These are phyloP conservation scores for Entosphenus tridentatus DNA, from an alignment of 2,113 vertebrate species.

Conservation along the genomic window DNA sequence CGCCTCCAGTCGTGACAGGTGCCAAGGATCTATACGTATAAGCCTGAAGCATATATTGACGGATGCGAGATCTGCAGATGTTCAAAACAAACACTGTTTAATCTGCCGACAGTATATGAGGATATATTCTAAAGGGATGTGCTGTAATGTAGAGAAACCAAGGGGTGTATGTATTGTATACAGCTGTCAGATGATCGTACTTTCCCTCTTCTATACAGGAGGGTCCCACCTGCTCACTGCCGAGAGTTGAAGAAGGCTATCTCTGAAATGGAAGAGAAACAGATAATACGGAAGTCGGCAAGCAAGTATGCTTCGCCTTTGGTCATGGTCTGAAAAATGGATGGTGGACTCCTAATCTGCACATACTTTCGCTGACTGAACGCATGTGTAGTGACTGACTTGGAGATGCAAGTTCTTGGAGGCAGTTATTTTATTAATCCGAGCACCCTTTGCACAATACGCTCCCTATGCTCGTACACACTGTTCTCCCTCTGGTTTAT, in stretches of 20 bases:
- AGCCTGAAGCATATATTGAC: constrained; percentile 7
- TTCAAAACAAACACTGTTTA: constrained; percentile 5
- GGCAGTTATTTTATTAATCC: too few relatives aligned
- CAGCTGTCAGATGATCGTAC: constrained; percentile 10
- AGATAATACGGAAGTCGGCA: constrained; percentile 10
- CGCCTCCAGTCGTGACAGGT: too few relatives aligned
- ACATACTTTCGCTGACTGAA: constrained; percentile 11
- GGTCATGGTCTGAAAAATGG: constrained; percentile 12
- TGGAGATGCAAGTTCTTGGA: too few relatives aligned
- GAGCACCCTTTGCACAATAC: too few relatives aligned
- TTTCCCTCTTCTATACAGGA: constrained; percentile 11
- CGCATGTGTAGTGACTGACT: not conserved
- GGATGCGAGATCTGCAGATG: not conserved
- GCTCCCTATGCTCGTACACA: too few relatives aligned
- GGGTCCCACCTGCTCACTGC: constrained; percentile 11
- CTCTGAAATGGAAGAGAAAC: constrained; percentile 12
- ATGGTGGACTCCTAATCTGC: constrained; percentile 7
- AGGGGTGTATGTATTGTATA: constrained; percentile 8
- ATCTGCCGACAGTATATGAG: constrained; percentile 8
- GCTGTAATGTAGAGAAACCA: constrained; percentile 9
- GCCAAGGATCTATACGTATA: too few relatives aligned
- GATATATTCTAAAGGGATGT: constrained; percentile 10
- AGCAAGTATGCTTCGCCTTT: constrained; percentile 11
- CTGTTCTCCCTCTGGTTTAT: too few relatives aligned
- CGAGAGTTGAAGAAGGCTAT: constrained; percentile 9